Evolutionary conservation across 2,888 invertebrate genomes (phyloP).

Genomic region (Lasioglossum villosulum): DNA sequence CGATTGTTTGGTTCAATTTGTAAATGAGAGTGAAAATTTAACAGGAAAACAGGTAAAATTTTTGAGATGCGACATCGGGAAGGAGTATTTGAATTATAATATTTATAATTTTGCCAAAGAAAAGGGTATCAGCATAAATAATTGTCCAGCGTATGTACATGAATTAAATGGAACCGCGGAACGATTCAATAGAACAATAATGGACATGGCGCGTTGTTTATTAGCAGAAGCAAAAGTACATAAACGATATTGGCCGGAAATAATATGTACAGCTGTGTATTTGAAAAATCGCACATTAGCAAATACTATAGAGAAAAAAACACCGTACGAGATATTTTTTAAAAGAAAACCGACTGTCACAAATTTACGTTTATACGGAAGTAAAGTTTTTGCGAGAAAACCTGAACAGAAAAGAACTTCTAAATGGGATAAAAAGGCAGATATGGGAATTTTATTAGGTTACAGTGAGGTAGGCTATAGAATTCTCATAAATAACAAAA

Average conservation of each 20-base stretch:
- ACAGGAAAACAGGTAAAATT: too few species aligned
- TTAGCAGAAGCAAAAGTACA: too few species aligned
- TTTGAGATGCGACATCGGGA: too few species aligned
- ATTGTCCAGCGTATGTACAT: constrained; percentile 23
- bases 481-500: neutral
- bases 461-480: constrained; percentile 10
- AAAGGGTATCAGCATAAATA: constrained; percentile 21
- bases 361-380: constrained; percentile 15
- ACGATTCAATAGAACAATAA: too few species aligned
- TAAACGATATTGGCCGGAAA: too few species aligned
- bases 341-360: constrained; percentile 10
- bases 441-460: constrained; percentile 7
- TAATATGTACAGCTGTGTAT: neutral
- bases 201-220: too few species aligned
- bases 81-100: constrained; percentile 7
- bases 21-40: too few species aligned
- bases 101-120: constrained; percentile 19
- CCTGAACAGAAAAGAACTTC: too few species aligned
- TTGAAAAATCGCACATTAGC: constrained; percentile 17
- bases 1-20: too few species aligned
- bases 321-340: constrained; percentile 23
- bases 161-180: too few species aligned
- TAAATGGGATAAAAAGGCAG: constrained; percentile 22
- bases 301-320: constrained; percentile 32
- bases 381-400: constrained; percentile 10